phyloP scores from a whole-genome alignment of 2,797 vertebrate genomes.

The Chaetodon trifasciatus region DNA sequence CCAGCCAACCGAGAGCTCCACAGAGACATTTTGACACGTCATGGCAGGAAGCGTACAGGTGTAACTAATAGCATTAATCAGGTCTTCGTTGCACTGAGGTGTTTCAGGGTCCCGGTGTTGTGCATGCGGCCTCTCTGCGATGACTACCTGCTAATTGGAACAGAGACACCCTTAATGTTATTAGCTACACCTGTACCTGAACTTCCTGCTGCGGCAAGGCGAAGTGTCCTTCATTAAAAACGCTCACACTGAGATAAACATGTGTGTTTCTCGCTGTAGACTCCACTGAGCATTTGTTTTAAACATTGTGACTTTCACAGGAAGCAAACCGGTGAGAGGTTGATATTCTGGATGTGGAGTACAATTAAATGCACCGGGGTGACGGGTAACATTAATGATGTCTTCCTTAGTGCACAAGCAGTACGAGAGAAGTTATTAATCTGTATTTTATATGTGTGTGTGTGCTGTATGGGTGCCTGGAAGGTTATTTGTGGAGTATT shows the following conservation, averaged over 20 bases:
- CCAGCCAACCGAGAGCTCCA: neutral
- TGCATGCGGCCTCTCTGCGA: neutral
- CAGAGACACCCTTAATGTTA: slow-evolving; percentile 13
- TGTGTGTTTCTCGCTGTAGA: neutral
- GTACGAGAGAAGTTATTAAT: no score
- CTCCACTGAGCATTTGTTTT: neutral
- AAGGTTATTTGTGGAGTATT: no score
- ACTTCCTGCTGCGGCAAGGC: slow-evolving; percentile 2
- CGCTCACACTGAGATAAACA: neutral
- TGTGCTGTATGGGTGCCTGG: no score
- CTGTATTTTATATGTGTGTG: no score
- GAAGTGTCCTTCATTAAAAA: slow-evolving; percentile 9
- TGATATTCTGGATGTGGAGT: neutral
- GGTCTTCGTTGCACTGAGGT: neutral
- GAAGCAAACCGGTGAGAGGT: neutral
- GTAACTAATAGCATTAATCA: slow-evolving; percentile 22
- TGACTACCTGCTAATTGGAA: neutral
- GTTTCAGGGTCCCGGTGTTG: neutral
- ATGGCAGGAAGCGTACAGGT: neutral
- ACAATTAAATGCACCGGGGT: neutral
- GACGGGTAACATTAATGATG: neutral
- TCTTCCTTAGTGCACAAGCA: neutral
- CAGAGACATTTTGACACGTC: slow-evolving; percentile 11
- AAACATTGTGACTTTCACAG: neutral
- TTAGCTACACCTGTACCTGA: slow-evolving; percentile 10